Base-by-base conservation (phyloP, 1,140 invertebrate species). In the Homalodisca vitripennis region DNA sequence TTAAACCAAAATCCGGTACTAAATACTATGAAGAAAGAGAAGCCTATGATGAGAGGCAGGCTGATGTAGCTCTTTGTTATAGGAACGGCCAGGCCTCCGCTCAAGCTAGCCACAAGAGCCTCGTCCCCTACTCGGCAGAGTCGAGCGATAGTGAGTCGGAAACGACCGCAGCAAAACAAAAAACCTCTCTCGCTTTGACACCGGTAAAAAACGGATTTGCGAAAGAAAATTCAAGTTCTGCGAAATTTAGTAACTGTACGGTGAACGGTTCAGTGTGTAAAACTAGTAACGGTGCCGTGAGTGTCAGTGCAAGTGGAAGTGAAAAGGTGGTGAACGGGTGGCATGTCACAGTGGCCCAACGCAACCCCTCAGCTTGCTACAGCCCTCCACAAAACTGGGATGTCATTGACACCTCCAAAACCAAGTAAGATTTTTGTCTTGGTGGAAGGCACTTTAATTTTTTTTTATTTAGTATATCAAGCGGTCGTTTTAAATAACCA, bases 101-200 rank as follows among this genome's bases (percentile, higher is more conserved):
- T 30, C 30, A 30, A 17, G 41, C 34, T 31, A 55, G 60, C 27
- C 46, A 55, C 29, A 46, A 57, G 31, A 72, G 72, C 41, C 47
- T 73, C 10, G 72, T 73, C 20, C 72, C 72, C 22, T 73, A 73
- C 31, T 53, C 70, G n/a, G 64, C 68, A 10, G 72, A 73, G 30
- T 73, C 72, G 6, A 73, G 72, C 68, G 70, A 72, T 14, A 68
- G 70, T 66, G 72, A 73, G 22, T 41, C 60, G 6, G 72, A 73
- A 70, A 29, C 47, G n/a, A 26, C 48, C 30, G 47, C 68, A n/a
- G 20, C 63, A n/a, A 66, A 70, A 68, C 53, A 29, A 14, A 64
- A 17, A n/a, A 20, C 68, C 27, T 29, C 51, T 10, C 30, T 53
- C 47, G 29, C 51, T 29, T 48, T 48, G 31, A 41, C 51, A 31